A percentile compares a stretch with the other conserved stretches of the same genome.
phyloP scores from a whole-genome alignment of 2,888 invertebrate species.

The Pristionchus arcanus region DNA sequence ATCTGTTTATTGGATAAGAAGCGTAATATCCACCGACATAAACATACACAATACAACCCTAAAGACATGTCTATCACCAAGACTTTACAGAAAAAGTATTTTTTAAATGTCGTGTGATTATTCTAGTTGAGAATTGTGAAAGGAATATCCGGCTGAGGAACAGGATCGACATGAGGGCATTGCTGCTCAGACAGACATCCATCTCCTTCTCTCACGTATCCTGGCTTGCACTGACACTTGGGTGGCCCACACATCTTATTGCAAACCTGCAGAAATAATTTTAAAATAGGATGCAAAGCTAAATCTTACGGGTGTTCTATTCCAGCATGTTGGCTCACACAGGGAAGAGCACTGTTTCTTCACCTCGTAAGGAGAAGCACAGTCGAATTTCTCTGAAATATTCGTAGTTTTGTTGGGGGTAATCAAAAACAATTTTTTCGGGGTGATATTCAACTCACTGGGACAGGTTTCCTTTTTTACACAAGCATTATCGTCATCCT shows the following conservation, averaged over 20 bases:
- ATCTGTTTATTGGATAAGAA: too few relatives aligned
- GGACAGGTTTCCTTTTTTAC: neutral
- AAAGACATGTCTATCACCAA: too few relatives aligned
- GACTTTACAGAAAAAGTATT: too few relatives aligned
- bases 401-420: too few relatives aligned
- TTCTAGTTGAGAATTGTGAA: neutral
- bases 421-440: neutral
- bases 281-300: neutral
- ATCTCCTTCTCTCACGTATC: conserved; percentile 29
- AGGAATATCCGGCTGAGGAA: neutral
- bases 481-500: neutral
- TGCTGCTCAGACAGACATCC: neutral
- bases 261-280: neutral
- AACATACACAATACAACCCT: too few relatives aligned
- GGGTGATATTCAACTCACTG: neutral
- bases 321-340: conserved; percentile 15
- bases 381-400: conserved; percentile 42
- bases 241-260: conserved; percentile 13
- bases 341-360: conserved; percentile 19
- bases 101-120: too few relatives aligned
- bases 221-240: conserved; percentile 46
- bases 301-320: conserved; percentile 1
- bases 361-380: neutral
- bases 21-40: too few relatives aligned
- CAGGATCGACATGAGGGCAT: conserved; percentile 15